Base-by-base conservation (phyloP, 2,797 vertebrate species). In the Sebastes vulpes region DNA sequence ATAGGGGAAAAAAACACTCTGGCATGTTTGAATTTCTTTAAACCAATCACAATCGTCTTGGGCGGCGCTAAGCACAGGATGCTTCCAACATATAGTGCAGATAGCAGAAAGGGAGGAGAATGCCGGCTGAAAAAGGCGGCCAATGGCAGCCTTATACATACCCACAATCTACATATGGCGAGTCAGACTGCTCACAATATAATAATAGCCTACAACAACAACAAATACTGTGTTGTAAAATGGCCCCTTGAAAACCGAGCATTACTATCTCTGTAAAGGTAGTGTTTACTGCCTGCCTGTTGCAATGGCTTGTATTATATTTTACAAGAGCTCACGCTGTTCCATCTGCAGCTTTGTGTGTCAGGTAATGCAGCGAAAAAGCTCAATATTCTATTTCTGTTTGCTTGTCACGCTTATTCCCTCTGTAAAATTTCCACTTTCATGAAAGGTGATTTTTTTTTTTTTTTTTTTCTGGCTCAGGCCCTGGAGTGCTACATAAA, bases 401-500 rank as follows among this genome's bases (percentile, higher is more conserved):
- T 74, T 88, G 28, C 72, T 42, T 31, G 74, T 84, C 50, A 83
- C 6, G 3, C 53, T 59, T 68, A 61, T 86, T 65, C 48, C 11
- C 60, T 68, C 65, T 72, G 70, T 76, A 75, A 68, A 88, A 86
- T 79, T 32, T 72, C 21, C 42, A 69, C 59, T 77, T 85, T 86
- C 59, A 75, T 81, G 61, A 87, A 74, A 32, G 29, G 26, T 29
- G 11, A 20, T 61, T 65, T 71, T 16, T 46, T 9, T 26, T 18
- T 25, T 48, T 29, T 31, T 50, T 28, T 26, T 61, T 58, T 56
- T 1, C 52, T 60, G 69, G 57, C 85, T 77, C 20, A 9, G 21
- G 32, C 77, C 75, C 75, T 71, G 78, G 77, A 83, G 85, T 79
- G 81, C 31, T 23, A 83, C 81, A 89, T 86, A 72, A 91, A 86